Evolutionary conservation across 2,797 vertebrate genomes (phyloP).

Genomic region (Erethizon dorsatum): DNA sequence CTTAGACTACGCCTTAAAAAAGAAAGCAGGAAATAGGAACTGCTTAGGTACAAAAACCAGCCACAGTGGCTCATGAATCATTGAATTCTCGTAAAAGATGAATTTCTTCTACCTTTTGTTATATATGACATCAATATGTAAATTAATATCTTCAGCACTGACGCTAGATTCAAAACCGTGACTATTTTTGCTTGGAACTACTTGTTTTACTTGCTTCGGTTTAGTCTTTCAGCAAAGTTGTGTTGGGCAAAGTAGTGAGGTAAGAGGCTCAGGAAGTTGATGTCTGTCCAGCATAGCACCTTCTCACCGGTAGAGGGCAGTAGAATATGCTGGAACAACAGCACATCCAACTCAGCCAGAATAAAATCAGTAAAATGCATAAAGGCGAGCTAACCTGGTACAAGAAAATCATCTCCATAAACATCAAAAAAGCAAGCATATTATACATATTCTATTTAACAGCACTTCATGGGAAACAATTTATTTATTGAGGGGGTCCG

Average conservation of each 20-base stretch:
- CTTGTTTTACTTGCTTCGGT: neutral
- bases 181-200: neutral
- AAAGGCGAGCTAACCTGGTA: constrained; percentile 83
- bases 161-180: neutral
- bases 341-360: neutral
- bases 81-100: neutral
- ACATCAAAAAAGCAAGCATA: constrained; percentile 85
- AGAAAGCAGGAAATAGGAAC: neutral
- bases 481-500: constrained; percentile 79
- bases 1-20: constrained; percentile 5
- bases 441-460: constrained; percentile 84
- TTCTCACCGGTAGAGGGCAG: constrained; percentile 90
- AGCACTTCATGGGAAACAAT: constrained; percentile 81
- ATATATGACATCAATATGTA: neutral
- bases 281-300: neutral
- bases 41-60: neutral
- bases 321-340: constrained; percentile 69
- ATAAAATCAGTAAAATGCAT: constrained; percentile 81
- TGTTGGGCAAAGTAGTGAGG: neutral
- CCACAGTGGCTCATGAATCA: neutral
- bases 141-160: neutral
- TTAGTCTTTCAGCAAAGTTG: constrained; percentile 23
- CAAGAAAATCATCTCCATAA: constrained; percentile 85
- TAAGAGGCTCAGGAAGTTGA: neutral
- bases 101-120: constrained; percentile 1